Conservation (phyloP, 2,888 invertebrate species). For the Galerucella pusilla region DNA sequence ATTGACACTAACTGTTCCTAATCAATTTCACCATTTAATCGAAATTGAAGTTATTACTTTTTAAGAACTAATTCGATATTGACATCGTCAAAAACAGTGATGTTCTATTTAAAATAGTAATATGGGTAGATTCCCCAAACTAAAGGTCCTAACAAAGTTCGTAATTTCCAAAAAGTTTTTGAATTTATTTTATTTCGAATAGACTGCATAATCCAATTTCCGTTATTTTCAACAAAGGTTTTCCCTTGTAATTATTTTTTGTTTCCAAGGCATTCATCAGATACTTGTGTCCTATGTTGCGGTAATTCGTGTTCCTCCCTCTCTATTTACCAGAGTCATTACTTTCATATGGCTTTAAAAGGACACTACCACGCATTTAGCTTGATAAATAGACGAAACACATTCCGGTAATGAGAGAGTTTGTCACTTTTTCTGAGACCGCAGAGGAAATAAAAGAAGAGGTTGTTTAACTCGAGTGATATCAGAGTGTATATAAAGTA, state of each 20-base stretch:
- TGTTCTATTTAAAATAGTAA: too few species aligned
- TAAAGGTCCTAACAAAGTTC: too few species aligned
- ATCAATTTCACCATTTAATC: too few species aligned
- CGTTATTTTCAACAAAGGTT: neutral
- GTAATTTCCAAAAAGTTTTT: too few species aligned
- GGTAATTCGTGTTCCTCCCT: neutral
- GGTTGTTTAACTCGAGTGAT: constrained; percentile 14
- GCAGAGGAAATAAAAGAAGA: constrained; percentile 12
- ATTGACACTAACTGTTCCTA: too few species aligned
- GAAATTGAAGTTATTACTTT: too few species aligned
- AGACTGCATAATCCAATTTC: too few species aligned
- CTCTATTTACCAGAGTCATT: constrained; percentile 13
- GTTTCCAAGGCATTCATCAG: neutral
- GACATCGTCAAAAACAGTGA: too few species aligned
- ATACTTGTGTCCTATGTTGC: neutral
- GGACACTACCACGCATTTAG: constrained; percentile 11
- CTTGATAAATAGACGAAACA: constrained; percentile 25
- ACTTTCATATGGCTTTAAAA: constrained; percentile 14
- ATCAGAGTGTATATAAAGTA: constrained; percentile 2
- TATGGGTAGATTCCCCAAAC: too few species aligned
- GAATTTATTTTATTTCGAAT: too few species aligned
- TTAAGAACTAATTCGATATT: too few species aligned
- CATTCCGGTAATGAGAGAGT: constrained; percentile 25
- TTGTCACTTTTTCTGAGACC: constrained; percentile 23
- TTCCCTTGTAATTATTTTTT: neutral